These are phyloP conservation scores for Agapostemon virescens DNA, from an alignment of 2,888 invertebrate genomes.

Conservation along the genomic window DNA sequence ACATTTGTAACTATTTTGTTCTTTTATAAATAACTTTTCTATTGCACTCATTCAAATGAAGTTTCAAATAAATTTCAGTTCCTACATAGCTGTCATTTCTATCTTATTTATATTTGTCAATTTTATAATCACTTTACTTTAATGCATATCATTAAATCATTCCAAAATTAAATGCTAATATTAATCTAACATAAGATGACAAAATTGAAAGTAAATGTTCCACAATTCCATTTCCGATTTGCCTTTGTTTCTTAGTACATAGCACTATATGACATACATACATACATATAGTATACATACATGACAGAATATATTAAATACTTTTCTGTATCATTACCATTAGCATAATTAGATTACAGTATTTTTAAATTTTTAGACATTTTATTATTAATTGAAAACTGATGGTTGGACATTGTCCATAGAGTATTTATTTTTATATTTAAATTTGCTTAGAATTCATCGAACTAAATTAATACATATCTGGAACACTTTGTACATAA, in stretches of 20 bases:
- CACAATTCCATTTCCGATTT: neutral
- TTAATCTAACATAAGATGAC: neutral
- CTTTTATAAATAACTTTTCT: constrained; percentile 4
- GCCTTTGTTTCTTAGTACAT: neutral
- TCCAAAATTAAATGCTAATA: neutral
- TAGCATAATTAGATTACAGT: neutral
- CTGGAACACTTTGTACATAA: neutral
- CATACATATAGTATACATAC: neutral
- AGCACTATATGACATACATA: neutral
- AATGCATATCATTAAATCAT: neutral
- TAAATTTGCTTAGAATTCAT: neutral
- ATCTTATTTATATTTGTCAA: constrained; percentile 15
- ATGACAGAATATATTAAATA: neutral
- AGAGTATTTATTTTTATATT: neutral
- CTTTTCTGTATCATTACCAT: neutral
- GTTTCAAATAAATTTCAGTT: constrained; percentile 12
- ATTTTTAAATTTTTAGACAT: neutral
- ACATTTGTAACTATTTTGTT: constrained; percentile 10
- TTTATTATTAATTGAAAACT: neutral
- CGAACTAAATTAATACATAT: neutral
- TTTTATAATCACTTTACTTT: neutral
- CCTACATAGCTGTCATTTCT: constrained; percentile 14
- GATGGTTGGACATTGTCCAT: neutral
- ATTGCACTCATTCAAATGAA: constrained; percentile 17
- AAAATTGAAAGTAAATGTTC: neutral